Percentiles rank a stretch among this genome's conserved stretches.
Evolutionary conservation across 1,140 invertebrate genomes (phyloP).

Genomic region (Microplitis demolitor): DNA sequence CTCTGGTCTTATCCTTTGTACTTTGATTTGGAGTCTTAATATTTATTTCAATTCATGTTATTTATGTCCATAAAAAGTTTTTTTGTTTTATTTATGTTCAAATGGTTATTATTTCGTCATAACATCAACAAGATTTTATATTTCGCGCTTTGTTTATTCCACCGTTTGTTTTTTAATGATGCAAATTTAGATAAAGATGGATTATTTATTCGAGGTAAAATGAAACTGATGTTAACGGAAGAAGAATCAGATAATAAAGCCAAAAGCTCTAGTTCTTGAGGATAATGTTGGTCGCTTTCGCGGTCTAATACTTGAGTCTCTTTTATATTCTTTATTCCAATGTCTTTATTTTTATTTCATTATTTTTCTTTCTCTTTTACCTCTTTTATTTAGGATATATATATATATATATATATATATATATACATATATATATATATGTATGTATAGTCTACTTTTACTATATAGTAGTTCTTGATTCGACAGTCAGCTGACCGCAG

Average conservation of each 20-base stretch:
- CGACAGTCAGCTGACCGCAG: not conserved
- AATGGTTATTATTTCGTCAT: too few species aligned
- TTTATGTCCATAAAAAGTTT: too few species aligned
- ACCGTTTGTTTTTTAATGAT: not conserved
- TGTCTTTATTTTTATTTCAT: not conserved
- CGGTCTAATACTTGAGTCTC: not conserved
- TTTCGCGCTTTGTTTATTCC: too few species aligned
- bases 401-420: not conserved
- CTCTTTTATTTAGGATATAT: not conserved
- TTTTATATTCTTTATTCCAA: not conserved
- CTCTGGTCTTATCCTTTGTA: too few species aligned
- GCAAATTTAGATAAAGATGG: not conserved
- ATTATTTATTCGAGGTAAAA: conserved; percentile 2
- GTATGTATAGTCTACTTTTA: not conserved
- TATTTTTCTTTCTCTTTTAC: not conserved
- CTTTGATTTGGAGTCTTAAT: too few species aligned
- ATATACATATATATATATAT: not conserved
- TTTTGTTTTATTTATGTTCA: too few species aligned
- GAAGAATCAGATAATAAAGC: conserved; percentile 9
- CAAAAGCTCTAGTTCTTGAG: not conserved
- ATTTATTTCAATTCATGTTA: too few species aligned
- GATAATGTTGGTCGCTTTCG: conserved; percentile 20
- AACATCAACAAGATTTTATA: too few species aligned
- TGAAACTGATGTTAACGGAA: not conserved
- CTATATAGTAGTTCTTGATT: not conserved